Base-by-base conservation (phyloP, 2,797 vertebrate species). In the Characodon lateralis region DNA sequence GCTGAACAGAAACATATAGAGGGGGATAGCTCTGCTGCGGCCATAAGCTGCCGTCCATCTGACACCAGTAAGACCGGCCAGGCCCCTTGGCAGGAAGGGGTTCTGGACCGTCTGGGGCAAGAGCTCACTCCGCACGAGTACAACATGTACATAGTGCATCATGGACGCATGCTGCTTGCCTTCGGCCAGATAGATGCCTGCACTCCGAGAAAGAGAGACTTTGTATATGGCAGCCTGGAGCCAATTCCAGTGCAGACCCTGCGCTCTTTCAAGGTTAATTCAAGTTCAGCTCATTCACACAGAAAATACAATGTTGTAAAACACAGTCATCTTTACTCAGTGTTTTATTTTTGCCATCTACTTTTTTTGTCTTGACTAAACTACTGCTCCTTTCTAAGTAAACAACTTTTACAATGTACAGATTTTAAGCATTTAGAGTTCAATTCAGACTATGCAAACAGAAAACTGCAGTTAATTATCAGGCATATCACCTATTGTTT, bases 121-220 rank as follows among this genome's bases (percentile, higher is more conserved):
- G 95, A 97, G 22, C 95, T 97, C 26, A 96, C 92, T 63, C 95
- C 95, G 0, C 96, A 94, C 5, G 96, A 98, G 86, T 98, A 96
- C 89, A 97, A 97, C 83, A 98, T 98, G 97, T 99, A 98, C 0
- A 59, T 98, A 74, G 96, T 97, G 78, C 97, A 99, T 90, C 97
- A 99, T 0, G 97, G 97, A 0, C 94, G 97, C 72, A 98, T 98
- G 97, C 96, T 99, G 48, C 93, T 99, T 28, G 89, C 94, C 77
- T 98, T 98, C n/a, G 97, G 97, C n/a, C 96, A 99, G 84, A 96
- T 98, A 56, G 79, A 94, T 39, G 97, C 97, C 80, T 98, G 97
- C 69, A 99, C 97, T 0, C 97, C 98, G 0, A 96, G 89, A 84
- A 97, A 99, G 48, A 96, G 89, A 78, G 98, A 99, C 78, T 99